Evolutionary conservation across 2,113 vertebrate species (phyloP), one percentile per base, ranked within the genome.

Genomic region (Myiopsitta monachus): DNA sequence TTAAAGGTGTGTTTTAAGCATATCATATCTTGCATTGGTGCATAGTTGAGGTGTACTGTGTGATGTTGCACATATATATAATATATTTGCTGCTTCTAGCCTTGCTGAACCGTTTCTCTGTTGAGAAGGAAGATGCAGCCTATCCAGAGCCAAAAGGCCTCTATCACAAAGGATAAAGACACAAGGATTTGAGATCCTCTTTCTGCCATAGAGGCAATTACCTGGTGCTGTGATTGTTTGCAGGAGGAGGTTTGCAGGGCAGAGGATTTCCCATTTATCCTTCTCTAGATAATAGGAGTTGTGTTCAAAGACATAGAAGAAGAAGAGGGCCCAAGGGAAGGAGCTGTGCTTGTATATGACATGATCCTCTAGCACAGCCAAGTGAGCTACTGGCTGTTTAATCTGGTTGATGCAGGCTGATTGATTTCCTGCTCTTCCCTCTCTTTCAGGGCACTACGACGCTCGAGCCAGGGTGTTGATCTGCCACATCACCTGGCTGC

Each of bases 381-480:
- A 51, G 36, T 5, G 14, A 23, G 26, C 27, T 36, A 3, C 62
- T 92, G 2, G 2, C 62, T 64, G 1, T 64, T 69, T 61, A 19
- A 69, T 30, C n/a, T 41, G 24, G 14, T 47, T 1, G 4, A 43
- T 68, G 66, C 26, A 39, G 44, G 33, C 36, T 67, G 38, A 88
- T 11, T 31, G 61, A 67, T 77, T 54, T 30, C 76, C 15, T 88
- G 18, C 73, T 28, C 43, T 93, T 66, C 79, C 68, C 44, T 85
- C 90, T 90, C 44, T 36, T 89, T 41, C 77, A 99, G 99, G 99
- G 18, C 96, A 86, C 86, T 99, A 99, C 0, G 99, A 99, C 68
- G 98, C 99, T 54, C 98, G 99, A 78, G 97, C 98, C 3, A 98
- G 99, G 47, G 99, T 99, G 38, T 97, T 99, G 44, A 97, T 99